phyloP scores from a whole-genome alignment of 2,888 invertebrate genomes.

The Meiosimyza platycephala region DNA sequence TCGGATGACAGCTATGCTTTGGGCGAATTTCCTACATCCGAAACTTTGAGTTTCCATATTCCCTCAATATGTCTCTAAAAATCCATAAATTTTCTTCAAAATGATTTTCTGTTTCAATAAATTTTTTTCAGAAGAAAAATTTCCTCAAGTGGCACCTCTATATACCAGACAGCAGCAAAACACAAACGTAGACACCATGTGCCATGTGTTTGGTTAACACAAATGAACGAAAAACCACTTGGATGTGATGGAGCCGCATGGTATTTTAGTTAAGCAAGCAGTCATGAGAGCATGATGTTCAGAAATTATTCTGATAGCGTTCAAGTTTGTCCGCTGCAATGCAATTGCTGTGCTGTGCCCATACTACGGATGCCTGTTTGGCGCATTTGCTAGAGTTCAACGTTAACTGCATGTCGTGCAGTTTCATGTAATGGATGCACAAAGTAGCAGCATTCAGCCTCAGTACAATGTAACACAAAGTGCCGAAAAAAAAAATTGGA shows the following conservation, averaged over 20 bases:
- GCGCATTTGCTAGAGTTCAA: too few species aligned
- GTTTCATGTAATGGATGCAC: background rate
- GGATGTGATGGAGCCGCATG: background rate
- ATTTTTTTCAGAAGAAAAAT: too few species aligned
- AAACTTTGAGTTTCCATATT: too few species aligned
- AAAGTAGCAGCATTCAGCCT: background rate
- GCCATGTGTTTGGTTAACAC: constrained; percentile 1
- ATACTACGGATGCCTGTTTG: background rate
- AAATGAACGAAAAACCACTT: constrained; percentile 11
- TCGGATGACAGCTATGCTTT: too few species aligned
- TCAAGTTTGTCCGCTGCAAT: background rate
- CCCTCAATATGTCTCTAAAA: too few species aligned
- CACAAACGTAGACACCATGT: background rate
- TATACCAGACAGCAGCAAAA: too few species aligned
- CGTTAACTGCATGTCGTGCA: too few species aligned
- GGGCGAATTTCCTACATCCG: too few species aligned
- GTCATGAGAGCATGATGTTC: constrained; percentile 19
- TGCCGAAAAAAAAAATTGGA: background rate
- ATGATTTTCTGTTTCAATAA: too few species aligned
- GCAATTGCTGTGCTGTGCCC: background rate
- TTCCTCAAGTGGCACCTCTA: too few species aligned
- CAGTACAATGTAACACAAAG: background rate
- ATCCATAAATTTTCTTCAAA: too few species aligned
- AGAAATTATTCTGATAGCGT: constrained; percentile 16
- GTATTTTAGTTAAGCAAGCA: constrained; percentile 6